These are phyloP conservation scores for Bombyx mori DNA, from an alignment of 1,140 invertebrate species.

Conservation along the genomic window DNA sequence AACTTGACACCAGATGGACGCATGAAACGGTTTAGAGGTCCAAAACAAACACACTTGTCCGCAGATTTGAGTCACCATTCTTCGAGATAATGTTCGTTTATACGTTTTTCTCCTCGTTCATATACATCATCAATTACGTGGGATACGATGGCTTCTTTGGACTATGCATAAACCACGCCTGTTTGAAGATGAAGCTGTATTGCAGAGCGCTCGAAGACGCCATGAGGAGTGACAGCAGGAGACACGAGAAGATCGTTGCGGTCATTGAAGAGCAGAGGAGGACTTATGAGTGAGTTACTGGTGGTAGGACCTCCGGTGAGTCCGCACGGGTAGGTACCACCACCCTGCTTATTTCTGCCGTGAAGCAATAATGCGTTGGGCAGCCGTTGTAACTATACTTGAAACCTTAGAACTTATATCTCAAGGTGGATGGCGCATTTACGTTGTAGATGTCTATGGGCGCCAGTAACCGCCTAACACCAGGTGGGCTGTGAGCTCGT, in stretches of 20 bases:
- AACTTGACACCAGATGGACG: no score
- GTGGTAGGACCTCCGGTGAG: no score
- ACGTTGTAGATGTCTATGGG: no score
- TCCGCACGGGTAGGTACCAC: no score
- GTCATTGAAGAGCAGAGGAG: slow-evolving; percentile 28
- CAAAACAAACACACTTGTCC: no score
- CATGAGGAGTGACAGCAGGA: slow-evolving; percentile 5
- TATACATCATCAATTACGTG: slow-evolving; percentile 26
- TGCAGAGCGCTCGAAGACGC: slow-evolving; percentile 29
- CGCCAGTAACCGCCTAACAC: neutral
- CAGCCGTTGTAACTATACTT: no score
- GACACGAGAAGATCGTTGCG: slow-evolving; percentile 14
- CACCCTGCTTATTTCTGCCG: no score
- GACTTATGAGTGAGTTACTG: slow-evolving; percentile 18
- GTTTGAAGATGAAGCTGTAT: slow-evolving; percentile 35
- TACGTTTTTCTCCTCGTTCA: slow-evolving; percentile 12
- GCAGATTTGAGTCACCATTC: slow-evolving; percentile 23
- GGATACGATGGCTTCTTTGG: slow-evolving; percentile 38
- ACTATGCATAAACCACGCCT: slow-evolving; percentile 33
- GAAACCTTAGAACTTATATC: no score
- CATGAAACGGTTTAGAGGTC: no score
- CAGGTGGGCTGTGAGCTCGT: neutral
- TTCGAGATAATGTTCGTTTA: slow-evolving; percentile 30
- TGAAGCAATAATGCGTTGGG: no score
- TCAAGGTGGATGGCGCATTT: no score